Base-by-base conservation (phyloP, 2,888 invertebrate genomes). In the Metacarcinus magister region DNA sequence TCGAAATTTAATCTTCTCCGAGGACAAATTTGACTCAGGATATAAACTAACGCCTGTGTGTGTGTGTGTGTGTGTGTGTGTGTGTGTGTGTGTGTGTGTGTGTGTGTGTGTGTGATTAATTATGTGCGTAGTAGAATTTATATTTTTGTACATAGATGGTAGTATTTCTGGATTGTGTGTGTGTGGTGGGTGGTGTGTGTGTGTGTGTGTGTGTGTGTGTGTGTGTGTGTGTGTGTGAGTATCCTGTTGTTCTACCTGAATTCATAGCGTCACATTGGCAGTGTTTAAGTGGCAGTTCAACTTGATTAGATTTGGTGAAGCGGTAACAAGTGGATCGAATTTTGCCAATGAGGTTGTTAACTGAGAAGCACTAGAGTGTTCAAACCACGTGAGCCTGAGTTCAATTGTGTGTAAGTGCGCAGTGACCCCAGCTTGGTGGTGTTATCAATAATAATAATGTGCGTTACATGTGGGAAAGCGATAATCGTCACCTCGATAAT, bases 11-110 rank as follows among this genome's bases (percentile, higher is more conserved):
- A 75, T 75, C 75, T 75, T 75, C 75, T 75, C 75, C 5, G 4
- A 28, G 75, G 28, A 75, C 60, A 60, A 75, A 75, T 75, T 75
- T 75, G 75, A 75, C 75, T 75, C 75, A 3, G 23, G 60, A 75
- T n/a, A 75, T 75, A 75, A 75, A 75, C 60, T 75, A 75, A 75
- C 28, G 28, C 28, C 28, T n/a, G 75, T 75, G 75, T 75, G 75
- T 75, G 75, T 75, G 75, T 28, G 23, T 60, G 23, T 13, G 60
- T 60, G 60, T 60, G 60, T 60, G 60, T 60, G 60, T 60, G 60
- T 60, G 60, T 60, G 60, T 60, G 60, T 60, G 60, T 60, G 60
- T 60, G 60, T 60, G 60, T 60, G 60, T 60, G 60, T 60, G 60
- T 60, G 60, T 60, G 60, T 10, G 60, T 60, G 60, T 60, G 60